phyloP scores from a whole-genome alignment of 1,140 invertebrate genomes.

The Globodera ellingtonae region DNA sequence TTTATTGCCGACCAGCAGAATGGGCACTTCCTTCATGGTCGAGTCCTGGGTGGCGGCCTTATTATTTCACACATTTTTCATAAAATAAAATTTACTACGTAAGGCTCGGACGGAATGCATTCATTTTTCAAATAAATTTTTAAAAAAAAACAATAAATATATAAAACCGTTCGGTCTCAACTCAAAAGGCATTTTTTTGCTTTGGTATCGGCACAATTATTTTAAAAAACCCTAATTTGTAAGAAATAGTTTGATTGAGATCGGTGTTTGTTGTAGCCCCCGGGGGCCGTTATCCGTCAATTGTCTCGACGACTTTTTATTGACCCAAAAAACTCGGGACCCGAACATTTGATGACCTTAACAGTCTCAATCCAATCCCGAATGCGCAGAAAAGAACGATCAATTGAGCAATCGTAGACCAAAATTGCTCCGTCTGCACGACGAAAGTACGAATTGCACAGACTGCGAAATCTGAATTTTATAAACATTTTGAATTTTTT shows the following conservation, averaged over 20 bases:
- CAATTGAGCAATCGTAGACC: slow-evolving; percentile 58
- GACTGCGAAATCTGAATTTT: slow-evolving; percentile 57
- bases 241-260: too few relatives aligned
- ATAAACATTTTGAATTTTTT: slow-evolving; percentile 22
- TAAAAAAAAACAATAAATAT: too few relatives aligned
- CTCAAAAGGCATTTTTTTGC: not conserved
- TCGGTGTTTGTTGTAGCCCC: too few relatives aligned
- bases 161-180: not conserved
- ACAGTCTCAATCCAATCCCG: slow-evolving; percentile 62
- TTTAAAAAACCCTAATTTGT: too few relatives aligned
- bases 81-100: not conserved
- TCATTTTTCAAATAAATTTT: too few relatives aligned
- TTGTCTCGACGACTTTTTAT: too few relatives aligned
- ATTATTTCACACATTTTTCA: slow-evolving; percentile 1
- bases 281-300: too few relatives aligned
- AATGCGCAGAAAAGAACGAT: slow-evolving; percentile 52
- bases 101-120: not conserved
- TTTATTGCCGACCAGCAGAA: slow-evolving; percentile 55
- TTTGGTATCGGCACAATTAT: not conserved
- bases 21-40: slow-evolving; percentile 45
- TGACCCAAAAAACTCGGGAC: too few relatives aligned
- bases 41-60: slow-evolving; percentile 42
- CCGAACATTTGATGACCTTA: slow-evolving; percentile 32
- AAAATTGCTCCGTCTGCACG: slow-evolving; percentile 61
- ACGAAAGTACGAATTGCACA: slow-evolving; percentile 63